Conservation (phyloP, 2,797 vertebrate genomes). For the Sternarchorhynchus goeldii region DNA sequence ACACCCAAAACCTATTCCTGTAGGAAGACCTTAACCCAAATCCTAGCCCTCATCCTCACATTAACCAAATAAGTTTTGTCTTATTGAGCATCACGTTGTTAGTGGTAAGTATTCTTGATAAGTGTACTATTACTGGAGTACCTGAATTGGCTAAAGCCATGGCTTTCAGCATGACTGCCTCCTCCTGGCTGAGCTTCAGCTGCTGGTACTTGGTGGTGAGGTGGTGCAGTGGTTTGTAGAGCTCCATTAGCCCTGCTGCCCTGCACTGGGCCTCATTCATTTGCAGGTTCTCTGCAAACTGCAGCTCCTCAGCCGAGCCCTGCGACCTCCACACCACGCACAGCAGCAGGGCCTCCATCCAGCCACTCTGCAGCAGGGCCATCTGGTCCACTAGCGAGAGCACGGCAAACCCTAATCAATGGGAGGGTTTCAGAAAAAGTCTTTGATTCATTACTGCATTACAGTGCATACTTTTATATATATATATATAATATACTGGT, state of each 20-base stretch:
- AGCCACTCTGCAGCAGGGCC: conserved; percentile 74
- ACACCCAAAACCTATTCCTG: no score
- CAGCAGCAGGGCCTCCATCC: conserved; percentile 76
- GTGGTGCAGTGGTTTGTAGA: conserved; percentile 68
- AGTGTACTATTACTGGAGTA: conserved; percentile 34
- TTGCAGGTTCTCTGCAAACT: conserved; percentile 69
- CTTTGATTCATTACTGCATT: neutral
- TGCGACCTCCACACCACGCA: conserved; percentile 72
- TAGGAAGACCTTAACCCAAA: no score
- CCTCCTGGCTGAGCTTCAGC: conserved; percentile 69
- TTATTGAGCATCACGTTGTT: neutral
- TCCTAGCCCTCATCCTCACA: no score
- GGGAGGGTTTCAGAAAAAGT: neutral
- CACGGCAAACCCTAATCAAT: conserved; percentile 64
- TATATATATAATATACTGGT: neutral
- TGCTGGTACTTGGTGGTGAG: conserved; percentile 66
- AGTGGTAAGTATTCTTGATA: neutral
- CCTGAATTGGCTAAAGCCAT: conserved; percentile 74
- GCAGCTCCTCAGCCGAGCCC: conserved; percentile 61
- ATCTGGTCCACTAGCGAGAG: conserved; percentile 78
- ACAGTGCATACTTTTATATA: neutral
- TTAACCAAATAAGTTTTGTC: neutral
- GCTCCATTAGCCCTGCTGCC: conserved; percentile 62
- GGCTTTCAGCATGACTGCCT: conserved; percentile 71
- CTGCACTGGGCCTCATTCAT: conserved; percentile 66